Evolutionary conservation across 2,797 vertebrate genomes (phyloP).

Genomic region (Chelmon rostratus): DNA sequence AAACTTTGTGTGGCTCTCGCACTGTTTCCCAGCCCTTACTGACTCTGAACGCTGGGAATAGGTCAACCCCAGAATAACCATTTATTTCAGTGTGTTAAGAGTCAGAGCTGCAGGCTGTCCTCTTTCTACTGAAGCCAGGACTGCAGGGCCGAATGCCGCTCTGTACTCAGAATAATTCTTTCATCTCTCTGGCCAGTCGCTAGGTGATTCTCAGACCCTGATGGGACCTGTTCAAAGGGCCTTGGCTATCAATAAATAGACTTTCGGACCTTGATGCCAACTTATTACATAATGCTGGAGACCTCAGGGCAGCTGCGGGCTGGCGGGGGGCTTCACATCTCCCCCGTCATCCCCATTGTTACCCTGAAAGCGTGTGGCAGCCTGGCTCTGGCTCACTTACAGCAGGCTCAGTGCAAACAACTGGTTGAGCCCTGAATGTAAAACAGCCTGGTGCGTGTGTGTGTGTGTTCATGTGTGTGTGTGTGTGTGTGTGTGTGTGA

Average conservation of each 20-base stretch:
- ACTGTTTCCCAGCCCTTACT: not conserved
- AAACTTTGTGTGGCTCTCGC: not conserved
- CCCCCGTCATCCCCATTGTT: conserved; percentile 11
- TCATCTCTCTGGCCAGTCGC: conserved; percentile 19
- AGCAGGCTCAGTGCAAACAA: conserved; percentile 40
- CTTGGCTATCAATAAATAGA: conserved; percentile 40
- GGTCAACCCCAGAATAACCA: not conserved
- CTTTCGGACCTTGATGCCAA: conserved; percentile 31
- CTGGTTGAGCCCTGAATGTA: conserved; percentile 39
- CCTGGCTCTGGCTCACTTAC: conserved; percentile 34
- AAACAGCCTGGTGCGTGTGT: conserved; percentile 23
- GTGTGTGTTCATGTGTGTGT: conserved; percentile 12
- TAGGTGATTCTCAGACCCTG: conserved; percentile 29
- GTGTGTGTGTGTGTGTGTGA: not conserved
- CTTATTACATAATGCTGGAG: conserved; percentile 35
- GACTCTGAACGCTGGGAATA: not conserved
- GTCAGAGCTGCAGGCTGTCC: not conserved
- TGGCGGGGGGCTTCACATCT: not conserved
- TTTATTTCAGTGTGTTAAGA: not conserved
- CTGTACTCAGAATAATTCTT: conserved; percentile 2
- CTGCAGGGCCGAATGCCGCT: conserved; percentile 19
- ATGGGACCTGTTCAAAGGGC: conserved; percentile 24
- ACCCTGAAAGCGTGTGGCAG: conserved; percentile 21
- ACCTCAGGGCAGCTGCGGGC: conserved; percentile 26
- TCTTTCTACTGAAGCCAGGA: conserved; percentile 12